Evolutionary conservation across 2,888 invertebrate genomes (phyloP).

Genomic region (Cosmopolites sordidus): DNA sequence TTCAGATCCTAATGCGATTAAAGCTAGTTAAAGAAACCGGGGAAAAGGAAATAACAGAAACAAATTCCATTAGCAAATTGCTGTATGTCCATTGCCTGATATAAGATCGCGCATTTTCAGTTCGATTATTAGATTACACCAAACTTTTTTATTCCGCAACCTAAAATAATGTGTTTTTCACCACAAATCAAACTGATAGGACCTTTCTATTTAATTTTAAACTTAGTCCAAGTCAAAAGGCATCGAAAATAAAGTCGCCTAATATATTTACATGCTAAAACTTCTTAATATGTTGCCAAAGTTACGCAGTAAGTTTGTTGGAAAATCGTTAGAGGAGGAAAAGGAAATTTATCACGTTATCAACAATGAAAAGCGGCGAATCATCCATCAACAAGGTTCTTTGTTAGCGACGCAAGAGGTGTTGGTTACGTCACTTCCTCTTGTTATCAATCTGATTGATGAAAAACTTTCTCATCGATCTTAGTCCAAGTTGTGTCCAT

Average conservation of each 20-base stretch:
- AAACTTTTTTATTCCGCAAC: too few relatives aligned
- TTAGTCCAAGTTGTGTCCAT: too few relatives aligned
- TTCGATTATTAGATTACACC: too few relatives aligned
- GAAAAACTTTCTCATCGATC: constrained; percentile 11
- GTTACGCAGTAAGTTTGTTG: constrained; percentile 15
- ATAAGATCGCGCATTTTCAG: constrained; percentile 32
- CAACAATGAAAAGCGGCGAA: constrained; percentile 24
- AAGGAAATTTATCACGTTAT: constrained; percentile 24
- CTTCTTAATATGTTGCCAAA: constrained; percentile 2
- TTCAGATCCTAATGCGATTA: constrained; percentile 15
- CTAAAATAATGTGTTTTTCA: too few relatives aligned
- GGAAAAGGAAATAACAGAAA: constrained; percentile 14
- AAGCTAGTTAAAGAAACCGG: constrained; percentile 13
- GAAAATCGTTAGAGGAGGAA: constrained; percentile 20
- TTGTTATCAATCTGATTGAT: constrained; percentile 38
- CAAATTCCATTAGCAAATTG: constrained; percentile 44
- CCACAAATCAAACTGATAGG: too few relatives aligned
- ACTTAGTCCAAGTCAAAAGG: too few relatives aligned
- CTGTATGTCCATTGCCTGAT: constrained; percentile 43
- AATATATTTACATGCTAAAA: background rate
- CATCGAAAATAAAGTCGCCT: too few relatives aligned
- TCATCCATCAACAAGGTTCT: constrained; percentile 28
- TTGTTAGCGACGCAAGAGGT: constrained; percentile 25
- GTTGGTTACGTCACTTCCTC: constrained; percentile 34
- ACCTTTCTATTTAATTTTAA: too few relatives aligned